phyloP scores from a whole-genome alignment of 2,888 invertebrate species.

The Magallana nippona region DNA sequence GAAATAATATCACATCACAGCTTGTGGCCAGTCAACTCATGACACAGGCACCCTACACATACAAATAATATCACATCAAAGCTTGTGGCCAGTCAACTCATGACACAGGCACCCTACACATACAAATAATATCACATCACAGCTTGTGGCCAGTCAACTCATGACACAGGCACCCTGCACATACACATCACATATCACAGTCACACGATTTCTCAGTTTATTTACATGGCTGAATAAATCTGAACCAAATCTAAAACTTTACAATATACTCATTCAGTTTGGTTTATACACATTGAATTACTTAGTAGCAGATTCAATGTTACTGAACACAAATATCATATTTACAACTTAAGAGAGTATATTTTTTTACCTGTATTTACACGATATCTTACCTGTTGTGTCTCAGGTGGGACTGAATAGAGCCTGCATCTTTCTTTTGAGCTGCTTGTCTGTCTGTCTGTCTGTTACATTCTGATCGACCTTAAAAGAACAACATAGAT shows the following conservation, averaged over 20 bases:
- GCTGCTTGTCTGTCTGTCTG: not conserved
- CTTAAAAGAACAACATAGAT: not conserved
- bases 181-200: not conserved
- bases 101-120: not conserved
- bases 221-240: no score
- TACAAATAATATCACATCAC: conserved; percentile 24
- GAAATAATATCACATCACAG: no score
- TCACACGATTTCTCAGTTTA: not conserved
- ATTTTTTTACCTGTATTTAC: not conserved
- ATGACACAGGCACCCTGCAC: not conserved
- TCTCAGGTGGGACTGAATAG: not conserved
- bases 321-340: no score
- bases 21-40: no score
- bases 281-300: no score
- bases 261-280: not conserved
- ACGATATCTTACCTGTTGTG: not conserved
- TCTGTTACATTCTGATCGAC: conserved; percentile 3
- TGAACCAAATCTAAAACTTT: not conserved
- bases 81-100: no score
- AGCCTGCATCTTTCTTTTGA: no score
- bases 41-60: not conserved
- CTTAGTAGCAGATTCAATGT: no score
- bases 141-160: not conserved
- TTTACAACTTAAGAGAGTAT: no score
- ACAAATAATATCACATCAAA: no score